Conservation (phyloP, 2,797 vertebrate species). For the Epinephelus malabaricus region DNA sequence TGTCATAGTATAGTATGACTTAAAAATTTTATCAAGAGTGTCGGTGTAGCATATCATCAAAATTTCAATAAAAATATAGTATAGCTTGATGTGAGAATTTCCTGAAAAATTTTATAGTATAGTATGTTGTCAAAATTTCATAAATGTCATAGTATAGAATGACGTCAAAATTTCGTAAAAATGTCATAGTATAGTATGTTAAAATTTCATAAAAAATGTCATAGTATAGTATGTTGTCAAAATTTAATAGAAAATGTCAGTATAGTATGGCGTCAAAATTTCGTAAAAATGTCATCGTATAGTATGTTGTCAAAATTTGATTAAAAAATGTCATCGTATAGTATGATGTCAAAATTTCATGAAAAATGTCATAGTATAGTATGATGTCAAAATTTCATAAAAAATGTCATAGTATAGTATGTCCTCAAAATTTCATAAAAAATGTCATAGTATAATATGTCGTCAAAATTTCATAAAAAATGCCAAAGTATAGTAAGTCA, state of each 20-base stretch:
- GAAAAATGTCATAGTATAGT: not conserved
- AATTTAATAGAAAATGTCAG: no score
- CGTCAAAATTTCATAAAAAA: no score
- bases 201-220: no score
- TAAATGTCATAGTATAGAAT: no score
- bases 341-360: no score
- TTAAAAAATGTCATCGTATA: no score
- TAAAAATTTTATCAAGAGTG: no score
- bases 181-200: not conserved
- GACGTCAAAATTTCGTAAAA: not conserved
- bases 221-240: no score
- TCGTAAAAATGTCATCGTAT: no score
- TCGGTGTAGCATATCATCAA: not conserved
- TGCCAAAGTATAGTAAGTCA: no score
- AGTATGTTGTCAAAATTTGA: no score
- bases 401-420: not conserved
- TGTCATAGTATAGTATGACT: not conserved
- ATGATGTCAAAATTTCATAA: not conserved
- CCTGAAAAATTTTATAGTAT: not conserved
- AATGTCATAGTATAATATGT: not conserved
- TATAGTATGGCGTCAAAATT: no score
- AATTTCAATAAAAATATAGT: not conserved
- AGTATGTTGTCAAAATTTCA: not conserved
- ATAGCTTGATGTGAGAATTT: not conserved
- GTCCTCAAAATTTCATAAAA: not conserved